These are phyloP conservation scores for Hirundichthys speculiger DNA, from an alignment of 2,113 vertebrate species.

Conservation along the genomic window DNA sequence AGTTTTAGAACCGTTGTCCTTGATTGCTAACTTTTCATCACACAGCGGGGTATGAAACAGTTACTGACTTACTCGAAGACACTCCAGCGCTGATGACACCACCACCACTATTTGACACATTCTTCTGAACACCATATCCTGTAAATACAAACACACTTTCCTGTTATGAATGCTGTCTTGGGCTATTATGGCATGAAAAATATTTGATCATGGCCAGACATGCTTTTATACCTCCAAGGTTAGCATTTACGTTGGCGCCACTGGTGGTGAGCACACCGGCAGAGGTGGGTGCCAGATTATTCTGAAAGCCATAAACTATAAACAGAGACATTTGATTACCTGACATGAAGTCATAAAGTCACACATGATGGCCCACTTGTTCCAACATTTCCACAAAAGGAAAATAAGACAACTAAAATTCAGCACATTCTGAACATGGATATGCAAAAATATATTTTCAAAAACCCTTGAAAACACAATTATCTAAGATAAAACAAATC, in stretches of 20 bases:
- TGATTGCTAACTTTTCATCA: neutral
- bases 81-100: slow-evolving; percentile 51
- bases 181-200: neutral
- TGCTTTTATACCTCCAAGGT: slow-evolving; percentile 48
- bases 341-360: neutral
- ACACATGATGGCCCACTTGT: neutral
- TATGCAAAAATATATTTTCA: too few relatives aligned
- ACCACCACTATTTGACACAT: slow-evolving; percentile 49
- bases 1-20: neutral
- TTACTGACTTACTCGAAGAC: slow-evolving; percentile 48
- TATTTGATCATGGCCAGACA: neutral
- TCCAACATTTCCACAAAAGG: neutral
- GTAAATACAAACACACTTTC: slow-evolving; percentile 10
- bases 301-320: slow-evolving; percentile 77
- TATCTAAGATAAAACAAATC: too few relatives aligned
- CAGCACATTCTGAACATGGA: too few relatives aligned
- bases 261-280: slow-evolving; percentile 61
- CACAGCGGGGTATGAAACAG: neutral
- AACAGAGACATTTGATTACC: slow-evolving; percentile 18
- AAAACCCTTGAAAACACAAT: too few relatives aligned
- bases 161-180: neutral
- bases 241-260: slow-evolving; percentile 52
- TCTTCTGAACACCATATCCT: slow-evolving; percentile 77
- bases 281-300: slow-evolving; percentile 70
- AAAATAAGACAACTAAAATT: too few relatives aligned